A percentile compares a stretch with the other conserved stretches of the same genome.
These are phyloP conservation scores for Mesaphorura yosii DNA, from an alignment of 1,140 invertebrate species.

Conservation along the genomic window DNA sequence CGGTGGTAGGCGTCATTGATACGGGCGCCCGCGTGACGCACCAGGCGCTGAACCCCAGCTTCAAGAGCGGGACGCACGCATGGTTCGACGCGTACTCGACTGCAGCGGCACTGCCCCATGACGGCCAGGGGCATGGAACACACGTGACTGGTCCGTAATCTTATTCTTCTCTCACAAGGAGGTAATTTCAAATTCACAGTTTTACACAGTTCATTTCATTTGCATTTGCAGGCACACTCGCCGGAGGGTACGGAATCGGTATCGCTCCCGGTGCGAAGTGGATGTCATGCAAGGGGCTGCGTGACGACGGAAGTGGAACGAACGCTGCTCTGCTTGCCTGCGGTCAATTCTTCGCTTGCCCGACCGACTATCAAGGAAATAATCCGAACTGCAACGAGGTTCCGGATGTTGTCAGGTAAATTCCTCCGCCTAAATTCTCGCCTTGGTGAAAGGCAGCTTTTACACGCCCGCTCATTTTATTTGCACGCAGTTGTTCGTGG, in stretches of 20 bases:
- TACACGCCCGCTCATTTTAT: no score
- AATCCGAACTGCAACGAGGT: conserved; percentile 9
- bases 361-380: conserved; percentile 7
- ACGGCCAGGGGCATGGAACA: conserved; percentile 14
- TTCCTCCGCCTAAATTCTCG: no score
- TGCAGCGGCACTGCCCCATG: conserved; percentile 1
- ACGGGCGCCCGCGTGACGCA: conserved; percentile 11
- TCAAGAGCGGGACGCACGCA: background rate
- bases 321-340: background rate
- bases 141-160: background rate
- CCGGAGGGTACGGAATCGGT: background rate
- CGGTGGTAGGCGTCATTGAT: conserved; percentile 6
- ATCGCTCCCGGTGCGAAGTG: conserved; percentile 3
- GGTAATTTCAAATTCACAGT: background rate
- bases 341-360: conserved; percentile 7
- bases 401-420: no score
- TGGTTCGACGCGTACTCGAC: conserved; percentile 12
- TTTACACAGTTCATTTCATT: background rate
- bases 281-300: conserved; percentile 8
- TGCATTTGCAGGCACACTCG: conserved; percentile 1
- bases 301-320: background rate
- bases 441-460: no score
- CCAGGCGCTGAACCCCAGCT: conserved; percentile 1
- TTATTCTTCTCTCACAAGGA: background rate
- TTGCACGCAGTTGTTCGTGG: no score